Base-by-base conservation (phyloP, 2,113 vertebrate species). In the Sphyrna mokarran region DNA sequence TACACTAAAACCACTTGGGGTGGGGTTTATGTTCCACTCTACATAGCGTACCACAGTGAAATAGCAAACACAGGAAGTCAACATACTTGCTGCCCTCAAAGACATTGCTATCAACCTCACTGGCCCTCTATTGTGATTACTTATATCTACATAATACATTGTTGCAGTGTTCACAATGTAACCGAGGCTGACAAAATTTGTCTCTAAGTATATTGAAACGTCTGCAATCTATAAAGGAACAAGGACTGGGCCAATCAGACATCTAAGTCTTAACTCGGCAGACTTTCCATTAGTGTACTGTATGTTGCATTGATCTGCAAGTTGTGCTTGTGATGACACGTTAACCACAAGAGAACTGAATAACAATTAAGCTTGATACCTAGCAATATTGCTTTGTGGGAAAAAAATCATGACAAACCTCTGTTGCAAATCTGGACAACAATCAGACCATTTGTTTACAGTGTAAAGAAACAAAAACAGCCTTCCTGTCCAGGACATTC, bases 1-100 rank as follows among this genome's bases (percentile, higher is more conserved):
- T 80, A 95, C 89, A 95, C 83, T 76, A 87, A 48, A 40, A 95
- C 95, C 86, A n/a, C 29, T 40, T 95, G 54, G 26, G 86, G 48
- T 8, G 48, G 29, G 11, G 54, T 13, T 4, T 29, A 58, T 89
- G 10, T 89, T 89, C 48, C 29, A 89, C 23, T 89, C 83, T 58
- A 26, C 86, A 89, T 54, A 9, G 6, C 61, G 10, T 54, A 89
- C 48, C 10, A 54, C 48, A 29, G 48, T 54, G 11, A 86, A 86
- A 33, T 54, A 89, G 10, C 48, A 89, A 89, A 58, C 1, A 18
- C 11, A 37, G n/a, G n/a, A 93, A 93, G 61, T 0, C 37, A 63
- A 37, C 20, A 14, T 16, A 33, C 18, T 89, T n/a, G 29, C 63
- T n/a, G n/a, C n/a, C 13, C 7, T 93, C 78, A 80, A 83, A 83